A percentile compares a stretch with the other conserved stretches of the same genome.
Evolutionary conservation across 2,113 vertebrate genomes (phyloP).

Genomic region (Boleophthalmus pectinirostris): DNA sequence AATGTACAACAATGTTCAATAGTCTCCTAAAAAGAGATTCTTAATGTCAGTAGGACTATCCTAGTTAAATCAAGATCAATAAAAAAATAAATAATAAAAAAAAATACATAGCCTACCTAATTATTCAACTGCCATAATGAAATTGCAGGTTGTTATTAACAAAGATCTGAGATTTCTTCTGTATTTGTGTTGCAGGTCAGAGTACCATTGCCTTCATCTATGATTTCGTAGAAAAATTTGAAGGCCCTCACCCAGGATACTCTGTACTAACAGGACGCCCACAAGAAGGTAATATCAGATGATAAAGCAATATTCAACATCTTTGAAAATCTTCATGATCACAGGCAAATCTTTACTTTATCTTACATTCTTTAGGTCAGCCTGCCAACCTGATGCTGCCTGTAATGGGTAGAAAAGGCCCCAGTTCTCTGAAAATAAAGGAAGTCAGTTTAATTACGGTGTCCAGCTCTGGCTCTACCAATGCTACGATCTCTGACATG

Average conservation of each 20-base stretch:
- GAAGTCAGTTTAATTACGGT: constrained; percentile 55
- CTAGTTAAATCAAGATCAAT: no score
- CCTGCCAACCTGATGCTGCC: constrained; percentile 64
- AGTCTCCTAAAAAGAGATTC: no score
- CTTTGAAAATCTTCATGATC: background rate
- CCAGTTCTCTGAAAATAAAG: constrained; percentile 48
- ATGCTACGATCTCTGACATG: constrained; percentile 48
- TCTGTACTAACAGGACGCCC: constrained; percentile 69
- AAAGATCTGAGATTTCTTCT: background rate
- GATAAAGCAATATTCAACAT: background rate
- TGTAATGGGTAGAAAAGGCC: constrained; percentile 71
- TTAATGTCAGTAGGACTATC: no score
- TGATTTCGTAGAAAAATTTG: constrained; percentile 74
- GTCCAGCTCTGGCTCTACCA: constrained; percentile 31
- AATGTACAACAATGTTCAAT: no score
- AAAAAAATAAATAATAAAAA: no score
- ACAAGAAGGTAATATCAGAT: constrained; percentile 60
- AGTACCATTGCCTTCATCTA: constrained; percentile 75
- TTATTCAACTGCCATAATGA: no score
- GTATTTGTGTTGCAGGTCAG: constrained; percentile 62
- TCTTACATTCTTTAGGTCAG: constrained; percentile 35
- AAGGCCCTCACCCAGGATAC: constrained; percentile 75
- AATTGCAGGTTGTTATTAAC: no score
- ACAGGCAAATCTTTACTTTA: background rate
- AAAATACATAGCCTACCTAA: no score